A percentile compares a stretch with the other conserved stretches of the same genome.
These are phyloP conservation scores for Thaleichthys pacificus DNA, from an alignment of 2,797 vertebrate species.

Conservation along the genomic window DNA sequence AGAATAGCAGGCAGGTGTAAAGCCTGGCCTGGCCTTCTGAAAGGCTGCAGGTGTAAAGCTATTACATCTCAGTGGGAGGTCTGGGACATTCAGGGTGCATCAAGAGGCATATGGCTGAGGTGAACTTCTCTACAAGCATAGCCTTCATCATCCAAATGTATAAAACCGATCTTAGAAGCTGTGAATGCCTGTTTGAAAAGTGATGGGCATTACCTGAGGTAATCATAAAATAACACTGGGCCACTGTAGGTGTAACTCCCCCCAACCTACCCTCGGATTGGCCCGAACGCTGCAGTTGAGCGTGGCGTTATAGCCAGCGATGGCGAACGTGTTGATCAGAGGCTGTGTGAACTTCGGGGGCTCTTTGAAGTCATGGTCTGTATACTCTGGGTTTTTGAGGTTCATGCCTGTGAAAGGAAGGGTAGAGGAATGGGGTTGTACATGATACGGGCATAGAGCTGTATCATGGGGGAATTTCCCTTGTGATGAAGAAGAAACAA, in stretches of 20 bases:
- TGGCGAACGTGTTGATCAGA: constrained; percentile 87
- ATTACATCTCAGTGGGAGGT: too few relatives aligned
- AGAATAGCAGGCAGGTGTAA: not conserved
- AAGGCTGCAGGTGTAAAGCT: too few relatives aligned
- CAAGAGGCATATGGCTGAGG: too few relatives aligned
- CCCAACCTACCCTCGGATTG: constrained; percentile 88
- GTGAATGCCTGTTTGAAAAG: not conserved
- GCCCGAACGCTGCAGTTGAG: constrained; percentile 96
- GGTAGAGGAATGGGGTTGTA: constrained; percentile 70
- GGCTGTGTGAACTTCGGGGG: constrained; percentile 92
- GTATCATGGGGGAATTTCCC: constrained; percentile 75
- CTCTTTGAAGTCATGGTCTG: constrained; percentile 88
- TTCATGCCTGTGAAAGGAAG: constrained; percentile 81
- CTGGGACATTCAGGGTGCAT: too few relatives aligned
- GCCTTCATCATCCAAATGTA: too few relatives aligned
- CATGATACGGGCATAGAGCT: constrained; percentile 71
- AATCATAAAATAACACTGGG: not conserved
- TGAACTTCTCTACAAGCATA: too few relatives aligned
- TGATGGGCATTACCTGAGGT: constrained; percentile 1
- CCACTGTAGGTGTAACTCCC: not conserved
- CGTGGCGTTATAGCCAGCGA: constrained; percentile 93
- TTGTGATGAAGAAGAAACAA: constrained; percentile 75
- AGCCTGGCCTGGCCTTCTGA: not conserved
- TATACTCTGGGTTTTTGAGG: constrained; percentile 87
- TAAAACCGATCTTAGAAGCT: too few relatives aligned